Percentiles rank a stretch among this genome's conserved stretches.
Conservation (phyloP, 2,113 vertebrate species). For the Xiphophorus maculatus region DNA sequence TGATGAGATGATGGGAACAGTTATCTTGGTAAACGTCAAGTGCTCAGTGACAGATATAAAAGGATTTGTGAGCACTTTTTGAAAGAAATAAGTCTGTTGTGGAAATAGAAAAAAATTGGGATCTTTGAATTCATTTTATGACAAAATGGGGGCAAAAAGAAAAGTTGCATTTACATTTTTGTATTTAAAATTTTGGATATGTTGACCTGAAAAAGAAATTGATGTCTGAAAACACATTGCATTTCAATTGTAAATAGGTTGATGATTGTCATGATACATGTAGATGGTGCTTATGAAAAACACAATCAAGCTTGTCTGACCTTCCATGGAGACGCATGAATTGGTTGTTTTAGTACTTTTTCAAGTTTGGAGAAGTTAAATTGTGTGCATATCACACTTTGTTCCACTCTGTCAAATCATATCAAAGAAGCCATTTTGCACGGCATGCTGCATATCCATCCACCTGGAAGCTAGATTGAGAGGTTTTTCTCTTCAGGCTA, state of each 20-base stretch:
- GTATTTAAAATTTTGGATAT: no score
- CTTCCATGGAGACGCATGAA: slow-evolving; percentile 1
- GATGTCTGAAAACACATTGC: not conserved
- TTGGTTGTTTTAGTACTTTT: slow-evolving; percentile 43
- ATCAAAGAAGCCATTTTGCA: slow-evolving; percentile 56
- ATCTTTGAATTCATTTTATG: no score
- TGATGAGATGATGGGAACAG: no score
- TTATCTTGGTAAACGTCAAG: no score
- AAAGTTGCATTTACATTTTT: no score
- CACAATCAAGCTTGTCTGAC: not conserved
- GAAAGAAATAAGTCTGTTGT: no score
- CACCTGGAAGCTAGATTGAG: slow-evolving; percentile 51
- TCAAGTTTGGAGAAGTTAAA: slow-evolving; percentile 55
- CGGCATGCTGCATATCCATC: slow-evolving; percentile 25
- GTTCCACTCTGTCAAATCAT: slow-evolving; percentile 62
- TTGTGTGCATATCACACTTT: slow-evolving; percentile 52
- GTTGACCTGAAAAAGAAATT: not conserved
- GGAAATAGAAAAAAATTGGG: no score
- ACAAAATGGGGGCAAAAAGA: no score
- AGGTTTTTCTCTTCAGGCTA: slow-evolving; percentile 29
- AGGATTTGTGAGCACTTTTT: no score
- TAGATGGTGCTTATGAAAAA: not conserved
- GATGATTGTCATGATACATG: not conserved
- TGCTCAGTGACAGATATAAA: no score
- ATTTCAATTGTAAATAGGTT: not conserved